Percentiles rank a stretch among this genome's conserved stretches.
Conservation (phyloP, 2,888 invertebrate genomes). For the Drosophila dives region DNA sequence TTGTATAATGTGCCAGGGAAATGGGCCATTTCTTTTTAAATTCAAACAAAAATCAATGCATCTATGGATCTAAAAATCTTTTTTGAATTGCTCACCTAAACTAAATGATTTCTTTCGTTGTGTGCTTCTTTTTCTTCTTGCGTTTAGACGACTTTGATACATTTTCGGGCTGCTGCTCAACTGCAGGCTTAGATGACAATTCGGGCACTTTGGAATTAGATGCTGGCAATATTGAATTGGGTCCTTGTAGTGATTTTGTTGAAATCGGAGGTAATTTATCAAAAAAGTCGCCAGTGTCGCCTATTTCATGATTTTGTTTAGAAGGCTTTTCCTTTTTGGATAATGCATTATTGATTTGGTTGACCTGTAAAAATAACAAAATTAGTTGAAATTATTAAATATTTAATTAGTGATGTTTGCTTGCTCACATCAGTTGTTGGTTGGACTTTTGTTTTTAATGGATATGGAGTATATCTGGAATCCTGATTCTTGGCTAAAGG, state of each 20-base stretch:
- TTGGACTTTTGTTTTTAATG: not conserved
- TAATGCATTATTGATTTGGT: not conserved
- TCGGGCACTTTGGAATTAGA: not conserved
- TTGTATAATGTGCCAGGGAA: not conserved
- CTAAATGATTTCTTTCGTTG: not conserved
- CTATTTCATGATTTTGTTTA: not conserved
- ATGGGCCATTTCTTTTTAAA: not conserved
- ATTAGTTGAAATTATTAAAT: not conserved
- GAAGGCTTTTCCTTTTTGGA: not conserved
- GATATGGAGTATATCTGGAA: not conserved
- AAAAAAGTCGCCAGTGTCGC: slow-evolving; percentile 16
- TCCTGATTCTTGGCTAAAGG: not conserved
- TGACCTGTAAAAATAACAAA: not conserved
- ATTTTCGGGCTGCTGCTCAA: not conserved
- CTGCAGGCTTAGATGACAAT: not conserved
- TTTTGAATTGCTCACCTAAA: not conserved
- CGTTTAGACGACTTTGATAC: not conserved
- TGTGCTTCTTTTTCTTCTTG: not conserved
- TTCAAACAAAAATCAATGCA: not conserved
- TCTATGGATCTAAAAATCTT: not conserved
- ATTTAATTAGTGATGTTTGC: not conserved
- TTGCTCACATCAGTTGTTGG: not conserved
- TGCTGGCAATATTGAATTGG: not conserved
- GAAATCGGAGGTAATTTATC: not conserved
- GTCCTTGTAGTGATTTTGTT: not conserved